These are phyloP conservation scores for Julus scandinavius DNA, from an alignment of 2,888 invertebrate genomes.

Conservation along the genomic window DNA sequence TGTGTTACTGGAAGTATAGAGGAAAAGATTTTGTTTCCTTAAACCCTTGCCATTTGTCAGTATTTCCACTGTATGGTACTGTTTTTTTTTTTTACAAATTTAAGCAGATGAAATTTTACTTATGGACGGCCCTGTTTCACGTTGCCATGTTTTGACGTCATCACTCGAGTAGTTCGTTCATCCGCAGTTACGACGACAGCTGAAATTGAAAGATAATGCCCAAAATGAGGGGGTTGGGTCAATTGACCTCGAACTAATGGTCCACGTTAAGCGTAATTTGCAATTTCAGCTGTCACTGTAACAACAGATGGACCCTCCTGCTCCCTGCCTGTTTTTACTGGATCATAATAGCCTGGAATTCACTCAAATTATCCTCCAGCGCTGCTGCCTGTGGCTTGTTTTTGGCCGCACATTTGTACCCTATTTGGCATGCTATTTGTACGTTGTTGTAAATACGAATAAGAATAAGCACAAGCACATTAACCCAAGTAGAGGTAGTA, in stretches of 20 bases:
- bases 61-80: too few species aligned
- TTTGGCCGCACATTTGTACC: background rate
- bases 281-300: constrained; percentile 42
- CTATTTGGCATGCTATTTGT: constrained; percentile 7
- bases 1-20: too few species aligned
- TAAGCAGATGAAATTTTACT: background rate
- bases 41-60: too few species aligned
- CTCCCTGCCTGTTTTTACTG: constrained; percentile 18
- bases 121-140: background rate
- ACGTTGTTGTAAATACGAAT: background rate
- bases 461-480: background rate
- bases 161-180: background rate
- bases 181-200: background rate
- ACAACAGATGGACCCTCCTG: constrained; percentile 42
- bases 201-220: constrained; percentile 34
- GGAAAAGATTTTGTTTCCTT: too few species aligned
- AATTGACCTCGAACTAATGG: background rate
- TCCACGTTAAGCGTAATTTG: background rate
- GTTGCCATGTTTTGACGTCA: constrained; percentile 21
- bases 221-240: constrained; percentile 30
- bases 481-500: background rate
- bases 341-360: constrained; percentile 31
- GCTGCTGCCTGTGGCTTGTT: background rate
- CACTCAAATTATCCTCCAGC: constrained; percentile 7
- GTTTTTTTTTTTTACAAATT: too few species aligned